Evolutionary conservation across 2,113 vertebrate genomes (phyloP).

Genomic region (Tapirus terrestris): DNA sequence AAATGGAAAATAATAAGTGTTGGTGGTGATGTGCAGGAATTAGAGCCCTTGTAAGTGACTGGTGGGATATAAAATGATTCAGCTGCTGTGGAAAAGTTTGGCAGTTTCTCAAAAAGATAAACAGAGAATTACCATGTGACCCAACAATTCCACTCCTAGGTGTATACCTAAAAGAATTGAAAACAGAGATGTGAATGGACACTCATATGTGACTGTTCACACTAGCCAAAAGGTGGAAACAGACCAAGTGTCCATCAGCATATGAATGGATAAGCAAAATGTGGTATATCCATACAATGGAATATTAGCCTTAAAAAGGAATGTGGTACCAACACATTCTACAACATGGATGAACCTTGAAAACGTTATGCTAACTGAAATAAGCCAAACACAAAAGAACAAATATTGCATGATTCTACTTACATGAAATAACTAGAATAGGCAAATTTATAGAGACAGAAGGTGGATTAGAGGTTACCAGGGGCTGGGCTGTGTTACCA

Average conservation of each 20-base stretch:
- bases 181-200: not conserved
- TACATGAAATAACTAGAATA: not conserved
- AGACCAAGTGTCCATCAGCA: not conserved
- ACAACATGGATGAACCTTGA: not conserved
- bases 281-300: no score
- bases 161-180: not conserved
- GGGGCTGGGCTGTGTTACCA: accelerated
- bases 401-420: not conserved
- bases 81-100: not conserved
- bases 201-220: not conserved
- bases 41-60: not conserved
- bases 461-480: not conserved
- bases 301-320: not conserved
- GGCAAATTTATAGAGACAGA: not conserved
- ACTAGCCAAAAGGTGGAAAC: not conserved
- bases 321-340: no score
- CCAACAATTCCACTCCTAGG: not conserved
- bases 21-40: not conserved
- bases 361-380: not conserved
- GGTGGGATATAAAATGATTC: not conserved
- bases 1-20: not conserved
- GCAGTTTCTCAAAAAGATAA: not conserved
- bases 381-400: not conserved
- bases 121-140: not conserved
- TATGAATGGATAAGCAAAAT: not conserved